These are phyloP conservation scores for Heptranchias perlo DNA, from an alignment of 2,113 vertebrate genomes.

Conservation along the genomic window DNA sequence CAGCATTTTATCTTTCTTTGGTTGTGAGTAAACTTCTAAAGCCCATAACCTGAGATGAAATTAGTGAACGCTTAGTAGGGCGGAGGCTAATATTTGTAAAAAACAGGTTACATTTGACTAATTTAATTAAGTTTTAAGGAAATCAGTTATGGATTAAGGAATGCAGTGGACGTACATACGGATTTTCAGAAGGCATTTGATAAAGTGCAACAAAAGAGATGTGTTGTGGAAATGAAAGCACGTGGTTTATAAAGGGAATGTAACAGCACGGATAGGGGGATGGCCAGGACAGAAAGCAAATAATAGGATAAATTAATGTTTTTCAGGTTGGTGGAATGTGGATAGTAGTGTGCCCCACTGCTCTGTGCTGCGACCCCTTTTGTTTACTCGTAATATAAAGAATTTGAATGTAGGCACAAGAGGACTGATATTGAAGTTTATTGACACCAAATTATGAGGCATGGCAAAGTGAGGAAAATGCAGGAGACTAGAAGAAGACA, in stretches of 20 bases:
- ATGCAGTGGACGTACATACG: not conserved
- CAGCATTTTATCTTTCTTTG: too few species aligned
- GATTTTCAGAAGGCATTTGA: not conserved
- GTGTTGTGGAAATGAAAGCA: not conserved
- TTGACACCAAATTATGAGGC: not conserved
- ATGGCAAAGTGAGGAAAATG: not conserved
- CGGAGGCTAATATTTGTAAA: too few species aligned
- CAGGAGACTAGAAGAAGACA: too few species aligned
- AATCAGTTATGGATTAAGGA: not conserved
- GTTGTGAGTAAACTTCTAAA: too few species aligned
- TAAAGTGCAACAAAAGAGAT: not conserved
- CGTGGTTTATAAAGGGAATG: not conserved
- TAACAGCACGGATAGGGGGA: not conserved
- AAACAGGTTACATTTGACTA: too few species aligned
- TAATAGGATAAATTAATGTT: not conserved
- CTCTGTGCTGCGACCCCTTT: not conserved
- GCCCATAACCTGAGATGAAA: too few species aligned
- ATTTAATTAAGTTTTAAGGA: too few species aligned
- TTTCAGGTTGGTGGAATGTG: not conserved
- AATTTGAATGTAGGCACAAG: not conserved
- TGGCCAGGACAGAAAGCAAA: not conserved
- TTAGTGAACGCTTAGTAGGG: too few species aligned
- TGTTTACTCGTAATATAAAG: not conserved
- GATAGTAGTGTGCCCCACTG: not conserved
- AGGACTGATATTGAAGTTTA: not conserved